Evolutionary conservation across 2,797 vertebrate species (phyloP), one percentile per base, ranked within the genome.

Genomic region (Pseudopleuronectes americanus): DNA sequence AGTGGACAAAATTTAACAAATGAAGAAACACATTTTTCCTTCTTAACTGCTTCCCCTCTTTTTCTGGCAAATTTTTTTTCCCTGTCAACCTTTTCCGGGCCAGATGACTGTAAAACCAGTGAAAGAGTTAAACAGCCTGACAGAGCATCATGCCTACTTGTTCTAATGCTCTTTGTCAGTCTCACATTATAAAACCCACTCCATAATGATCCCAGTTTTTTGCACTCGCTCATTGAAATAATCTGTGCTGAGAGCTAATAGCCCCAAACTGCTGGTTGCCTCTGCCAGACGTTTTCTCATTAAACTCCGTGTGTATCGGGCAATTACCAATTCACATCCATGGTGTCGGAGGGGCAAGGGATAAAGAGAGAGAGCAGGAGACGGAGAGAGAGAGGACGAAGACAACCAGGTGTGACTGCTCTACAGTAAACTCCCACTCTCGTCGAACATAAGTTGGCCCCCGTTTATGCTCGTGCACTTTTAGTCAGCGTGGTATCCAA

Each of bases 191-290:
- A 73, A 86, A 90, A 74, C 52, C 59, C 67, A 79, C 63, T 81
- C 67, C 38, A 79, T 89, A 87, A 87, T 79, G 81, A 90, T 87
- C 74, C 74, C 80, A n/a, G 48, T 87, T 91, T 86, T 82, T 78
- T 63, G 71, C 82, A 78, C 76, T 84, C 72, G 73, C 62, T 79
- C 76, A 76, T 68, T 79, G 76, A 85, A 88, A 89, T 85, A 85
- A 89, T 89, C 72, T 81, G 59, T 54, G 68, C 74, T 75, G 71
- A 73, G 76, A 86, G 87, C 72, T 73, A 88, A 85, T 79, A 77
- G 80, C 74, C 77, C 84, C 64, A 74, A 86, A 88, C 67, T 73
- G 70, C 76, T 68, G 76, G 83, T 82, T 85, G 83, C 74, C 74
- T 83, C 72, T 68, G 53, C 81, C 73, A 81, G 82, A 85, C 77